These are phyloP conservation scores for Vollenhovia emeryi DNA, from an alignment of 1,140 invertebrate genomes.

Conservation along the genomic window DNA sequence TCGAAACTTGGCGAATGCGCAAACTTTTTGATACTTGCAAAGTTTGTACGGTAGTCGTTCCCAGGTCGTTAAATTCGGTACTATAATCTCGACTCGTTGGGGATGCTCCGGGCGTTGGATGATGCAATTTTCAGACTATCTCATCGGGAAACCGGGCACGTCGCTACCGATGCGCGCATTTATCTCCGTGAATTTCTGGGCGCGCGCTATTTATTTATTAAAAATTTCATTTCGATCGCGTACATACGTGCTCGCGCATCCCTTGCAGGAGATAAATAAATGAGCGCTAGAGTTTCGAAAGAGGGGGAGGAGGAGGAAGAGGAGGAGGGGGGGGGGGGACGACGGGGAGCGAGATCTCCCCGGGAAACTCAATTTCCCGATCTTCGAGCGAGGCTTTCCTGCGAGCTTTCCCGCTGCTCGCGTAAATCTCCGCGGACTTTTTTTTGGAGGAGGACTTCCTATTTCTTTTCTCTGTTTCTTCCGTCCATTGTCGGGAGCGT, in stretches of 20 bases:
- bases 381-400: slow-evolving; percentile 8
- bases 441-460: slow-evolving; percentile 12
- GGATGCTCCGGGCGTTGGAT: slow-evolving; percentile 23
- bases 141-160: slow-evolving; percentile 51
- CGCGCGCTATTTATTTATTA: slow-evolving; percentile 57
- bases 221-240: slow-evolving; percentile 58
- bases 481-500: slow-evolving; percentile 38
- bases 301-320: too few relatives aligned
- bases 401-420: slow-evolving; percentile 16
- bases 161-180: slow-evolving; percentile 45
- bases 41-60: slow-evolving; percentile 34
- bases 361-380: slow-evolving; percentile 54
- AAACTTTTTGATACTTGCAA: slow-evolving; percentile 39
- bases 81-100: slow-evolving; percentile 29
- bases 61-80: slow-evolving; percentile 42
- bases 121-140: slow-evolving; percentile 49
- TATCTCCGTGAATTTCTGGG: slow-evolving; percentile 44
- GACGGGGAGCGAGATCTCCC: slow-evolving; percentile 12
- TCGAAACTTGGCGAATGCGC: slow-evolving; percentile 16
- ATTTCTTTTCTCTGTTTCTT: slow-evolving; percentile 46
- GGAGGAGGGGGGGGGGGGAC: too few relatives aligned
- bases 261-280: slow-evolving; percentile 46
- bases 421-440: slow-evolving; percentile 46
- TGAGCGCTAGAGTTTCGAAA: not conserved
- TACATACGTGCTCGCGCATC: slow-evolving; percentile 45